A percentile compares a stretch with the other conserved stretches of the same genome.
Conservation (phyloP, 2,113 vertebrate genomes). For the Notothenia rossii region DNA sequence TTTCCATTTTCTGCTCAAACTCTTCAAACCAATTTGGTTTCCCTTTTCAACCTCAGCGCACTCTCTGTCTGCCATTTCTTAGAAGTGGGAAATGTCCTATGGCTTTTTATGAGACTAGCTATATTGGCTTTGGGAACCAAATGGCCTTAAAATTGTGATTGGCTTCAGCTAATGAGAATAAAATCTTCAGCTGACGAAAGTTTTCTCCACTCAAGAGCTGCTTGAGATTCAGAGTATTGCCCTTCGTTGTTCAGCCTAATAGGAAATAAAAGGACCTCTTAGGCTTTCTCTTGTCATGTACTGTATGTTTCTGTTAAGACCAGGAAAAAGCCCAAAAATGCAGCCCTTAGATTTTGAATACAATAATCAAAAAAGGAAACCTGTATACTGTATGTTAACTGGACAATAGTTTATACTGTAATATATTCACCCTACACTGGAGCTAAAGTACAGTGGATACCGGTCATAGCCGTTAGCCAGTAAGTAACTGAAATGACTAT, state of each 20-base stretch:
- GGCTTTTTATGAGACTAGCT: background rate
- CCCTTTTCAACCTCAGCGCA: background rate
- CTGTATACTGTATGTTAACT: background rate
- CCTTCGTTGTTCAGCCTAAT: background rate
- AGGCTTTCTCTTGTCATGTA: too few relatives aligned
- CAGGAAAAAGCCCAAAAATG: background rate
- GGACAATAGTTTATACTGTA: too few relatives aligned
- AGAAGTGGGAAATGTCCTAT: background rate
- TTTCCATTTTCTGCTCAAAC: background rate
- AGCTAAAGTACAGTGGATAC: background rate
- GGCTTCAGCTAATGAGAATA: background rate
- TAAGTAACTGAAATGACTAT: background rate
- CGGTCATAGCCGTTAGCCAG: background rate
- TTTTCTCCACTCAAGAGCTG: background rate
- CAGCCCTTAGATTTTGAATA: background rate
- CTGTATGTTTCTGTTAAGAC: background rate
- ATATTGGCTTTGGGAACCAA: background rate
- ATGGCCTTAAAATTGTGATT: background rate
- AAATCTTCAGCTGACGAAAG: background rate
- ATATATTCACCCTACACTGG: background rate
- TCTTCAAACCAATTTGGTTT: slow-evolving; percentile 8
- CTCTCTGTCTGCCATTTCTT: background rate
- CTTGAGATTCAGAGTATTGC: background rate
- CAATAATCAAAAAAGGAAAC: background rate
- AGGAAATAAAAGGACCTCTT: background rate